These are phyloP conservation scores for Albula goreensis DNA, from an alignment of 2,113 vertebrate species.

Conservation along the genomic window DNA sequence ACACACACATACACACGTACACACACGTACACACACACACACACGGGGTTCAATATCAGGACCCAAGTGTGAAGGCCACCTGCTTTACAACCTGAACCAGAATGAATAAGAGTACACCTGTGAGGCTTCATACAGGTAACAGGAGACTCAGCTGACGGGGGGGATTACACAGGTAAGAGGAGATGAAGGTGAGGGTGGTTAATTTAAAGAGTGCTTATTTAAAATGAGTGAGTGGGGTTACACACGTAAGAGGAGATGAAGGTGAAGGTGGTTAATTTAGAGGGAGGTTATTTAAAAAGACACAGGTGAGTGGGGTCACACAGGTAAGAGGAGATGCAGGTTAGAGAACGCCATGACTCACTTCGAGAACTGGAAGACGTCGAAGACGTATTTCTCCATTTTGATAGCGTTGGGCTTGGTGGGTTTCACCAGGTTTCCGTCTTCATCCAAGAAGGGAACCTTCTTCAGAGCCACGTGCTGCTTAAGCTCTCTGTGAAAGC, in stretches of 20 bases:
- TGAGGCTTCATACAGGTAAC: no score
- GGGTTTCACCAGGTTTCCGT: constrained; percentile 82
- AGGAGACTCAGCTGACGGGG: no score
- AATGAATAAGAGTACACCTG: no score
- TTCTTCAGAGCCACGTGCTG: constrained; percentile 90
- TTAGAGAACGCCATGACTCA: constrained; percentile 50
- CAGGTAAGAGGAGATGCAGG: neutral
- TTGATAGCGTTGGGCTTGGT: constrained; percentile 87
- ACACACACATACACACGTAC: neutral
- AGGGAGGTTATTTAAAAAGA: no score
- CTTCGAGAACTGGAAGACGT: constrained; percentile 91
- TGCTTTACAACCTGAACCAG: no score
- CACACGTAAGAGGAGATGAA: neutral
- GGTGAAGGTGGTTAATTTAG: no score
- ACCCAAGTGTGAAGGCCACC: no score
- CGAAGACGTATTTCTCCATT: constrained; percentile 99
- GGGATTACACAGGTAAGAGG: no score
- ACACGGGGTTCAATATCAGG: neutral
- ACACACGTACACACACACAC: neutral
- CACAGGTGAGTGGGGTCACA: no score
- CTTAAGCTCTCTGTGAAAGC: constrained; percentile 73
- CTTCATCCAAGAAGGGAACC: constrained; percentile 80
- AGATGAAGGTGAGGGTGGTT: no score
- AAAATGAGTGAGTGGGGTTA: no score
- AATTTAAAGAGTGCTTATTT: no score